phyloP scores from a whole-genome alignment of 2,113 vertebrate species.

The Capreolus pygargus region DNA sequence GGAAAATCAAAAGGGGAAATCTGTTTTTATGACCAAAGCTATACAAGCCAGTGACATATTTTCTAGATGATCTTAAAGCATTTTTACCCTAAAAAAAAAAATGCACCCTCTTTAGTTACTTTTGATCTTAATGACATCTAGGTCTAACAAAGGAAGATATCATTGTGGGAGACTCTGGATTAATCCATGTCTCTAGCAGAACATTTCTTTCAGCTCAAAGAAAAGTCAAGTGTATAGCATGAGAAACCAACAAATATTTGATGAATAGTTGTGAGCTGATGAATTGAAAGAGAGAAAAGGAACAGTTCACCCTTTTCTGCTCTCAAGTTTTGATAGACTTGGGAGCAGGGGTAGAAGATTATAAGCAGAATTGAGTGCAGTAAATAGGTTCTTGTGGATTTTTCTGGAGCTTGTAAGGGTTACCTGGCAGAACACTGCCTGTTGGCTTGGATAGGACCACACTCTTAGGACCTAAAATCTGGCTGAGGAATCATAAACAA shows the following conservation, averaged over 20 bases:
- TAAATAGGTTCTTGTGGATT: background rate
- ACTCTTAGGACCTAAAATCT: slow-evolving; percentile 34
- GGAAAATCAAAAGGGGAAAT: background rate
- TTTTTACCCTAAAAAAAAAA: background rate
- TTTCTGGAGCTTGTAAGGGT: background rate
- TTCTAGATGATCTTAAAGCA: background rate
- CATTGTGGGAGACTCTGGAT: background rate
- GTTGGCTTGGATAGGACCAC: slow-evolving; percentile 22
- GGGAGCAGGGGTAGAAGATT: background rate
- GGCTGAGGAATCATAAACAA: slow-evolving; percentile 60
- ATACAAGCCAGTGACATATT: background rate
- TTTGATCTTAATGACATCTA: background rate
- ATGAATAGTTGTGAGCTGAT: background rate
- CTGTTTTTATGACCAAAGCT: background rate
- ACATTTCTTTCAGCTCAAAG: slow-evolving; percentile 6
- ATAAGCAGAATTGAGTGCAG: background rate
- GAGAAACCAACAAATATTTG: background rate
- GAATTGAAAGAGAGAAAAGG: background rate
- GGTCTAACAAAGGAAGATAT: background rate
- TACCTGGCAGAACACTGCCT: slow-evolving; percentile 28
- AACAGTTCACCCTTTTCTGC: background rate
- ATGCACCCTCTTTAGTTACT: background rate
- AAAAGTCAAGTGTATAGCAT: background rate
- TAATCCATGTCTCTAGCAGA: background rate
- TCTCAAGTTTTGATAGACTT: background rate